A percentile compares a stretch with the other conserved stretches of the same genome.
These are phyloP conservation scores for Myxocyprinus asiaticus DNA, from an alignment of 2,113 vertebrate species.

Conservation along the genomic window DNA sequence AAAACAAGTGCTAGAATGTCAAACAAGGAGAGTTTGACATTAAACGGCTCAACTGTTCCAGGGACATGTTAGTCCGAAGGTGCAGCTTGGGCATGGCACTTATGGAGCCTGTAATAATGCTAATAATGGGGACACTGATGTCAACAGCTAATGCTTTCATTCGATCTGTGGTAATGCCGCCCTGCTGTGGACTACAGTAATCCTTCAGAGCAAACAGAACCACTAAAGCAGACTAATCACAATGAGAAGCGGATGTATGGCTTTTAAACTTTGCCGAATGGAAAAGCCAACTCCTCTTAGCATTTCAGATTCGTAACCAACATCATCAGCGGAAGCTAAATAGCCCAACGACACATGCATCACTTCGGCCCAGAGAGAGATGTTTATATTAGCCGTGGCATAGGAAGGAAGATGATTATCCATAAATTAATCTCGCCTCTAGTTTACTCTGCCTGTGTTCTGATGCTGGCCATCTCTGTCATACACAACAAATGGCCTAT, in stretches of 20 bases:
- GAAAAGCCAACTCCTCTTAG: conserved; percentile 17
- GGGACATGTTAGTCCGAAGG: not conserved
- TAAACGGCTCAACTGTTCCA: not conserved
- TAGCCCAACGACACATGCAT: conserved; percentile 23
- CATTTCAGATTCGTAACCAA: not conserved
- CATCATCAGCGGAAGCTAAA: conserved; percentile 23
- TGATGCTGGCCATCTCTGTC: not conserved
- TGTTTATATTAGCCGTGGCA: conserved; percentile 18
- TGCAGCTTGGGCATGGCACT: conserved; percentile 9
- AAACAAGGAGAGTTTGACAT: not conserved
- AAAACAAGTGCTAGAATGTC: too few relatives aligned
- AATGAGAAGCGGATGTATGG: conserved; percentile 22
- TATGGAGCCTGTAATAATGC: conserved; percentile 22
- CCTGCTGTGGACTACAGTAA: conserved; percentile 29
- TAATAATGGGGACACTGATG: conserved; percentile 37
- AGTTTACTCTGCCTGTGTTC: conserved; percentile 1
- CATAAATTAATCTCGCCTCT: not conserved
- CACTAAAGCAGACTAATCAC: conserved; percentile 41
- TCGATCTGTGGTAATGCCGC: conserved; percentile 22
- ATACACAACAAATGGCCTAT: not conserved
- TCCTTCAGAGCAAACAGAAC: conserved; percentile 24
- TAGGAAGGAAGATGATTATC: conserved; percentile 21
- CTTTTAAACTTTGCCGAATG: not conserved
- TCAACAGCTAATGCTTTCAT: conserved; percentile 36
- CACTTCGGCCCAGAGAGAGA: conserved; percentile 8